phyloP scores from a whole-genome alignment of 2,888 invertebrate species.

The Timandra comae region DNA sequence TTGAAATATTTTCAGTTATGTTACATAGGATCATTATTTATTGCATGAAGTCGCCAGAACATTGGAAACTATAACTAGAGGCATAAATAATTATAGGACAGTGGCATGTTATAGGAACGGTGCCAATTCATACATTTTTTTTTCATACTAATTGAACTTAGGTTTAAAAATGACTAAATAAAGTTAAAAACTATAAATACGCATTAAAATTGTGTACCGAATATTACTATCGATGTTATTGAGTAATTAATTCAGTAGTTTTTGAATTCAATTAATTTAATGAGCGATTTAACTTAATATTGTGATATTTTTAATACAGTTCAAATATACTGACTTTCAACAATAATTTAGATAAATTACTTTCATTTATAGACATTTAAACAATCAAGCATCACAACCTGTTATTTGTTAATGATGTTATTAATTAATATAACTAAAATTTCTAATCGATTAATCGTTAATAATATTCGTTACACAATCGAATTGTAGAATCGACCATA shows the following conservation, averaged over 20 bases:
- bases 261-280: too few species aligned
- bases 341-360: too few species aligned
- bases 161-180: conserved; percentile 69
- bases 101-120: conserved; percentile 67
- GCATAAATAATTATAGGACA: conserved; percentile 67
- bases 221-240: too few species aligned
- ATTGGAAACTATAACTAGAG: conserved; percentile 57
- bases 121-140: conserved; percentile 58
- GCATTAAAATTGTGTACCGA: conserved; percentile 39
- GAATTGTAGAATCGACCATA: not conserved
- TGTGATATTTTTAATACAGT: too few species aligned
- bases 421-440: conserved; percentile 13
- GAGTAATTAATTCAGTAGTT: too few species aligned
- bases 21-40: conserved; percentile 33
- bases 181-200: conserved; percentile 64
- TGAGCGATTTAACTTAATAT: too few species aligned
- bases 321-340: too few species aligned
- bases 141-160: conserved; percentile 65
- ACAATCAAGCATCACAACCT: conserved; percentile 41
- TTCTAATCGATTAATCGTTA: conserved; percentile 14
- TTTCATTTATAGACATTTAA: too few species aligned
- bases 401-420: too few species aligned
- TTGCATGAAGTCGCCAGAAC: conserved; percentile 48
- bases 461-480: conserved; percentile 32
- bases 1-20: conserved; percentile 19